Conservation (phyloP, 2,797 vertebrate genomes). For the Chrysocyon brachyurus region DNA sequence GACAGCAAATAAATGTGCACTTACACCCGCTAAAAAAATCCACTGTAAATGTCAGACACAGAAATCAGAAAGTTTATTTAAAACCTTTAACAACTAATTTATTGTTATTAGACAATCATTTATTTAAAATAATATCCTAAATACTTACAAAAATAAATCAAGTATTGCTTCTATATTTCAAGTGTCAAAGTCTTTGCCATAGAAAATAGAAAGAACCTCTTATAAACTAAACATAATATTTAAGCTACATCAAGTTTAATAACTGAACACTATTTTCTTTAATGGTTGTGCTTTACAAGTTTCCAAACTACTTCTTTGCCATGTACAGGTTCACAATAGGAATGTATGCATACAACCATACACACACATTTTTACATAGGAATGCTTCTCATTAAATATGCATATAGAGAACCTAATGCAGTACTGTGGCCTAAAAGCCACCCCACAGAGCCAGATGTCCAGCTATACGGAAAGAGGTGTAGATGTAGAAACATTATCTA, state of each 20-base stretch:
- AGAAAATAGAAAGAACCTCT: slow-evolving; percentile 87
- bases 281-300: slow-evolving; percentile 62
- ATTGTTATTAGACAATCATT: slow-evolving; percentile 57
- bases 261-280: slow-evolving; percentile 51
- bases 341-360: slow-evolving; percentile 64
- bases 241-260: slow-evolving; percentile 65
- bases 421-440: not conserved
- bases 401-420: not conserved
- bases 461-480: not conserved
- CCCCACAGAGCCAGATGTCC: not conserved
- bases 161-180: slow-evolving; percentile 87
- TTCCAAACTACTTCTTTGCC: slow-evolving; percentile 39
- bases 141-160: slow-evolving; percentile 87
- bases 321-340: slow-evolving; percentile 56
- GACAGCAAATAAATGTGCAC: slow-evolving; percentile 15
- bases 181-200: slow-evolving; percentile 81
- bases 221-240: slow-evolving; percentile 68
- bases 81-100: slow-evolving; percentile 72
- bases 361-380: slow-evolving; percentile 56
- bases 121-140: slow-evolving; percentile 85
- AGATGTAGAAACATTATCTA: not conserved
- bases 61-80: slow-evolving; percentile 72
- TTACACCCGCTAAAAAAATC: slow-evolving; percentile 58
- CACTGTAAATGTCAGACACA: slow-evolving; percentile 27
- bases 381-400: slow-evolving; percentile 56